Conservation (phyloP, 2,888 invertebrate species). For the Drosophila subsilvestris region DNA sequence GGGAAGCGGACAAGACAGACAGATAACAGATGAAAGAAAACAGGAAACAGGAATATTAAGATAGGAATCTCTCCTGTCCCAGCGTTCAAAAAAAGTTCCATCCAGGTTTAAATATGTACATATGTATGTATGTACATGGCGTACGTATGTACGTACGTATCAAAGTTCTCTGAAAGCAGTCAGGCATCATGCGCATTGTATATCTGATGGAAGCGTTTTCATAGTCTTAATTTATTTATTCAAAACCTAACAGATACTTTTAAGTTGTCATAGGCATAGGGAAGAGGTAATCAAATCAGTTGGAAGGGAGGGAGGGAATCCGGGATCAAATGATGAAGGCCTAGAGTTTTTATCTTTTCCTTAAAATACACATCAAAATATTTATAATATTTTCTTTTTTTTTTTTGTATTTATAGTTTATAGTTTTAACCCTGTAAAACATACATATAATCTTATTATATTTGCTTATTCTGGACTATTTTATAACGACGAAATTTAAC, state of each 20-base stretch:
- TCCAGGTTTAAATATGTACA: conserved; percentile 14
- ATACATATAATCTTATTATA: conserved; percentile 1
- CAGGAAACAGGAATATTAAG: conserved; percentile 6
- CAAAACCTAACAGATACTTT: conserved; percentile 13
- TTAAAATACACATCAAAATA: neutral
- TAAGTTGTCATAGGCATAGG: neutral
- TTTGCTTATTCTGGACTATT: conserved; percentile 3
- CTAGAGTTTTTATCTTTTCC: neutral
- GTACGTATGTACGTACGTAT: neutral
- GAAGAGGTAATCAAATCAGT: neutral
- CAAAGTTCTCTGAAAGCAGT: conserved; percentile 1
- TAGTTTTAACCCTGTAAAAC: neutral
- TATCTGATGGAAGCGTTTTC: conserved; percentile 13
- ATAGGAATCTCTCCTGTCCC: conserved; percentile 3
- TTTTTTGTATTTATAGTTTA: neutral
- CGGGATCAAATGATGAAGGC: neutral
- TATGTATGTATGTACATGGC: too few species aligned
- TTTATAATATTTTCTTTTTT: neutral
- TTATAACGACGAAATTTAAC: conserved; percentile 1
- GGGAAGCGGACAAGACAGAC: conserved; percentile 4
- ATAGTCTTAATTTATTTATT: conserved; percentile 42
- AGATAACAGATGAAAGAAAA: neutral
- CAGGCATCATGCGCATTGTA: conserved; percentile 2
- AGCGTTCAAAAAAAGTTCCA: conserved; percentile 33
- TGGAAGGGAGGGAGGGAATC: neutral